A percentile compares a stretch with the other conserved stretches of the same genome.
phyloP scores from a whole-genome alignment of 2,888 invertebrate species.

The Galerucella calmariensis region DNA sequence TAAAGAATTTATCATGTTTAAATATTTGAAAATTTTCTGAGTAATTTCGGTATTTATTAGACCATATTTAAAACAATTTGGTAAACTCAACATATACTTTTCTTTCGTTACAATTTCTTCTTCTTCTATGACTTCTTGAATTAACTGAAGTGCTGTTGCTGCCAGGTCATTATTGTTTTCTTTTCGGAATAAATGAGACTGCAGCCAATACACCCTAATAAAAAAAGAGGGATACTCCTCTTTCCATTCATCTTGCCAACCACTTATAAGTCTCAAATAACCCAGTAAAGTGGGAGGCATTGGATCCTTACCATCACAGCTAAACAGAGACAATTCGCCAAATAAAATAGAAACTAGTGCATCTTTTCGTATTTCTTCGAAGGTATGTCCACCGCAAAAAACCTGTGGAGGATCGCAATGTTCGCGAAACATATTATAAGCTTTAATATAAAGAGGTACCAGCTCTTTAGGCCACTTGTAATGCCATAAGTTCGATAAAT shows the following conservation, averaged over 20 bases:
- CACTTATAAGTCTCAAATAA: constrained; percentile 65
- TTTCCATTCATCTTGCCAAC: constrained; percentile 64
- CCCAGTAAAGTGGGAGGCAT: constrained; percentile 66
- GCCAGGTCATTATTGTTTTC: constrained; percentile 68
- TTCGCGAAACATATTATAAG: constrained; percentile 59
- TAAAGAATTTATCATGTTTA: constrained; percentile 69
- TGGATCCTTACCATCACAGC: constrained; percentile 45
- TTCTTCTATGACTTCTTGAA: constrained; percentile 46
- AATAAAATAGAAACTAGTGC: constrained; percentile 67
- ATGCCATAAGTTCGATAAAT: constrained; percentile 72
- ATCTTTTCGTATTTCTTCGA: constrained; percentile 64
- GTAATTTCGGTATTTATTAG: constrained; percentile 65
- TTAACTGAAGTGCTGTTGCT: constrained; percentile 65
- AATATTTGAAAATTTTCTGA: constrained; percentile 66
- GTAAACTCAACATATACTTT: constrained; percentile 62
- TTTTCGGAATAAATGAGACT: constrained; percentile 68
- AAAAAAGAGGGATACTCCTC: constrained; percentile 65
- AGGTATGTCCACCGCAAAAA: constrained; percentile 61
- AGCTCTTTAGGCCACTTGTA: constrained; percentile 74
- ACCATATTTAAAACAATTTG: constrained; percentile 69
- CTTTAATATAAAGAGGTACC: constrained; percentile 65
- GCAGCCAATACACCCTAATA: constrained; percentile 68
- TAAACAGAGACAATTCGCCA: constrained; percentile 66
- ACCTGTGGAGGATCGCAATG: constrained; percentile 68
- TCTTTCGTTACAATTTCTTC: constrained; percentile 48